Evolutionary conservation across 2,113 vertebrate genomes (phyloP), one percentile per base, ranked within the genome.

Genomic region (Proterorhinus semilunaris): DNA sequence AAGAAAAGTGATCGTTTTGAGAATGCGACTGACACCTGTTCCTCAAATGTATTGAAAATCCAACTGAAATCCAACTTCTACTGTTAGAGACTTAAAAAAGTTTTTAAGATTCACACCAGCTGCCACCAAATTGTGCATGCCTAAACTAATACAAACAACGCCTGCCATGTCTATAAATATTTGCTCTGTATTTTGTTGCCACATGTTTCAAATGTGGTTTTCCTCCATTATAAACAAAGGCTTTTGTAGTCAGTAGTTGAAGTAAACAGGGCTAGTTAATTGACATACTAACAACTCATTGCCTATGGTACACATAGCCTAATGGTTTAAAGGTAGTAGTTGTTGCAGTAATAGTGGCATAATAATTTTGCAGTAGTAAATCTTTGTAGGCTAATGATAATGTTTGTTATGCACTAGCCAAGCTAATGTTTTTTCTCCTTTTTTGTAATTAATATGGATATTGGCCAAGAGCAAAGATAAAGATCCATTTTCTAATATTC

Each of bases 391-490:
- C 4, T 54, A 53, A 16, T 53, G 21, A 17, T 69, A 57, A 50
- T 62, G 58, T 61, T 12, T 21, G 68, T 88, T 80, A 80, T 76
- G 85, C 84, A 87, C 59, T 69, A 82, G 78, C 72, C 59, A 70
- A 82, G 78, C 72, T 79, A 75, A 77, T 80, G 76, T 75, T 87
- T 77, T 84, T 82, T 86, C 82, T 82, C 17, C 47, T 36, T 55
- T 77, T 79, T 84, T 69, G 73, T 86, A 87, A 92, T 92, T 91
- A 92, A 88, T 90, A 91, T 91, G 91, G 87, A 91, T 92, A 90
- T 88, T 91, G 87, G 89, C 91, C 91, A 83, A 92, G 89, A 93
- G 91, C 90, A 89, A 90, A 91, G 86, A 91, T 91, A 90, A 92
- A 91, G 87, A 92, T 90, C 90, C 80, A 85, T 91, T 91, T 90